Evolutionary conservation across 2,113 vertebrate species (phyloP).

Genomic region (Lagenorhynchus albirostris): DNA sequence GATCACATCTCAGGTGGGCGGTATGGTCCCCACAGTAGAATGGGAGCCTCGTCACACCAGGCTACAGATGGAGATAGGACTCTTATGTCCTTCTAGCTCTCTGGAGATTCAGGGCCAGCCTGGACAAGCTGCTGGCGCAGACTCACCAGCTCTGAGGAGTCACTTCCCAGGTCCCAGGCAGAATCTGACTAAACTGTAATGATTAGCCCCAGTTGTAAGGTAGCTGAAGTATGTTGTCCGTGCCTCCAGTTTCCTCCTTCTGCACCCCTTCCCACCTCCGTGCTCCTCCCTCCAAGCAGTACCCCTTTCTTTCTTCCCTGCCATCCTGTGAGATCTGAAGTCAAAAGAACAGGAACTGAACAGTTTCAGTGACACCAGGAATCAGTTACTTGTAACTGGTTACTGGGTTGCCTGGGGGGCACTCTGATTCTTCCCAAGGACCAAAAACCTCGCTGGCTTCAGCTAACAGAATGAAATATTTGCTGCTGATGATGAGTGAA

Average conservation of each 20-base stretch:
- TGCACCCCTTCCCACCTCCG: background rate
- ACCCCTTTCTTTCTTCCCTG: background rate
- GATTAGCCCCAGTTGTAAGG: background rate
- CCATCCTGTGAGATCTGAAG: background rate
- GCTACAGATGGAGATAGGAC: slow-evolving; percentile 14
- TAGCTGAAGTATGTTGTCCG: background rate
- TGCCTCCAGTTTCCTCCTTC: background rate
- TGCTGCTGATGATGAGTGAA: background rate
- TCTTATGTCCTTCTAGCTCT: background rate
- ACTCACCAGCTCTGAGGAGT: background rate
- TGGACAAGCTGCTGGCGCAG: background rate
- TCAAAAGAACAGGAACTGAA: background rate
- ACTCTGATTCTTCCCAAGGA: slow-evolving; percentile 14
- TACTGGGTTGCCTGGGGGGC: background rate
- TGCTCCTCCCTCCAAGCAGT: background rate
- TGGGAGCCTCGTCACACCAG: background rate
- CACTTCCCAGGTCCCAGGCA: background rate
- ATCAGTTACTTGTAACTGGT: background rate
- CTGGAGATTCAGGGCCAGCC: slow-evolving; percentile 29
- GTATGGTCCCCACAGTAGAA: background rate
- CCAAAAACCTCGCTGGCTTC: background rate
- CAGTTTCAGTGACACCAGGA: background rate
- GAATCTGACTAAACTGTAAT: background rate
- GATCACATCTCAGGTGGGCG: slow-evolving; percentile 48
- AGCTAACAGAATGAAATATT: background rate